Percentiles rank a stretch among this genome's conserved stretches.
Evolutionary conservation across 2,113 vertebrate species (phyloP).

Genomic region (Mus spicilegus): DNA sequence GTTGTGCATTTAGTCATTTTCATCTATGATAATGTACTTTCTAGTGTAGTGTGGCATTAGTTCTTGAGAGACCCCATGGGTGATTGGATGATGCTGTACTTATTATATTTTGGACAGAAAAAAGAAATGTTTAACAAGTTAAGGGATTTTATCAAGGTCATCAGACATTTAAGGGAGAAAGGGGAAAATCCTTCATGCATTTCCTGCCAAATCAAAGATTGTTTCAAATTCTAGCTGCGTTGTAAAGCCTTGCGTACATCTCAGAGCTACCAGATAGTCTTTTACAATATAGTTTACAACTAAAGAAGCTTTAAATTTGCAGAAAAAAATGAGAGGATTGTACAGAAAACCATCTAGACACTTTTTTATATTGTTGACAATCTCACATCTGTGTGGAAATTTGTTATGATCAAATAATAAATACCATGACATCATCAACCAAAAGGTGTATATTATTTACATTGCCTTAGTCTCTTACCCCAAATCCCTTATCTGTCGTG

Average conservation of each 20-base stretch:
- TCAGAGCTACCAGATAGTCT: neutral
- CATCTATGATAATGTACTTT: neutral
- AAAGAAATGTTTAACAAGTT: neutral
- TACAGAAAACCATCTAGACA: neutral
- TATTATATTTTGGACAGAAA: neutral
- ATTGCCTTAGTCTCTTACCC: neutral
- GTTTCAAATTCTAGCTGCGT: neutral
- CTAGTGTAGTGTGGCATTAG: neutral
- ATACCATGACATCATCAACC: neutral
- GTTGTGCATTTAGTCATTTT: neutral
- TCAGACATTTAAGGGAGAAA: neutral
- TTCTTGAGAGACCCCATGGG: neutral
- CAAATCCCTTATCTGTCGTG: neutral
- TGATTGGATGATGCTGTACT: neutral
- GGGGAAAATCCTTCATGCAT: neutral
- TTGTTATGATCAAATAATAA: neutral
- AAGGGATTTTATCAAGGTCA: conserved; percentile 15
- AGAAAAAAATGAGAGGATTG: neutral
- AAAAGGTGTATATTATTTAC: neutral
- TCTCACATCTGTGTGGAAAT: neutral
- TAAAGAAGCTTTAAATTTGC: neutral
- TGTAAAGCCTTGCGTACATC: neutral
- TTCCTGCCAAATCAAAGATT: neutral
- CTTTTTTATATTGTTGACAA: neutral
- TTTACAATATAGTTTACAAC: conserved; percentile 19